phyloP scores from a whole-genome alignment of 2,797 vertebrate genomes.

The Alca torda region DNA sequence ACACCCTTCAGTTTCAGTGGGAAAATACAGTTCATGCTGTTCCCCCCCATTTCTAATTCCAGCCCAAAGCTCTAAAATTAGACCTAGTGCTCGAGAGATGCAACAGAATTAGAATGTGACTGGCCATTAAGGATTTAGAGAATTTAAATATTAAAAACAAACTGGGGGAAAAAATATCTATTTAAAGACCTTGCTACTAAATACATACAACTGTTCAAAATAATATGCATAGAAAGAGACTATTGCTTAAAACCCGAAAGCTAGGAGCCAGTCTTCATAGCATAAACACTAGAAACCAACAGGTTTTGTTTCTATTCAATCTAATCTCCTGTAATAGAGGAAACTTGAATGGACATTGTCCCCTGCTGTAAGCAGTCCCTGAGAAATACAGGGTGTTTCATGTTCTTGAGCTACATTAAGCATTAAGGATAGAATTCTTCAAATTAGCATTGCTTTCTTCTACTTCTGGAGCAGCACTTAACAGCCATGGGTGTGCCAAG shows the following conservation, averaged over 20 bases:
- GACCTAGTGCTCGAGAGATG: background rate
- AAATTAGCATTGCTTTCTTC: background rate
- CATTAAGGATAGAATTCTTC: background rate
- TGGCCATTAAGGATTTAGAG: background rate
- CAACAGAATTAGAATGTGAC: background rate
- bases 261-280: background rate
- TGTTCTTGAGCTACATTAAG: background rate
- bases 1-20: background rate
- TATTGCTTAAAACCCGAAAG: background rate
- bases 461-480: background rate
- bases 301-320: background rate
- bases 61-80: background rate
- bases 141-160: background rate
- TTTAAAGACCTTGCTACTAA: background rate
- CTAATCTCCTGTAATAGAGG: background rate
- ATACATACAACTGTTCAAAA: background rate
- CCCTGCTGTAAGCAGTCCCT: background rate
- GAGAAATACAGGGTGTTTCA: background rate
- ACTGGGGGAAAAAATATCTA: background rate
- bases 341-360: background rate
- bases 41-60: background rate
- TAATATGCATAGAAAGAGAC: background rate
- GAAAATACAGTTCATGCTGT: background rate
- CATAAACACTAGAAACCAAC: background rate
- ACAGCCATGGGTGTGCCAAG: background rate